Conservation (phyloP, 2,113 vertebrate species). For the Oreochromis spilurus region DNA sequence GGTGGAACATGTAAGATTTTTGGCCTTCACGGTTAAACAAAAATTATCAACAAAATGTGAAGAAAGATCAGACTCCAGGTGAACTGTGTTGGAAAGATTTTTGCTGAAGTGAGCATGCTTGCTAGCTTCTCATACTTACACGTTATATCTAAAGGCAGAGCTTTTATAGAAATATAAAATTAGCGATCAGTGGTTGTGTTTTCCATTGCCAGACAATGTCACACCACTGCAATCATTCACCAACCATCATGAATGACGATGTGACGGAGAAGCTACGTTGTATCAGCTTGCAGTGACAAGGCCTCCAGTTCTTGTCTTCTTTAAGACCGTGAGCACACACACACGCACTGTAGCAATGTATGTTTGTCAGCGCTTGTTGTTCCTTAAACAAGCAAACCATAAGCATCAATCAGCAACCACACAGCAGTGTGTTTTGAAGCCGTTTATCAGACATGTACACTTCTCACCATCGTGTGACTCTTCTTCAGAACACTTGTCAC, state of each 20-base stretch:
- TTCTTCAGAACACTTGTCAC: background rate
- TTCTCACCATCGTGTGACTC: background rate
- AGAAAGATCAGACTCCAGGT: background rate
- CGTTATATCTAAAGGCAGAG: background rate
- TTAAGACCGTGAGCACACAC: background rate
- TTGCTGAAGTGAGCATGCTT: background rate
- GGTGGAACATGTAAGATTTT: background rate
- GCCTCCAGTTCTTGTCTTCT: background rate
- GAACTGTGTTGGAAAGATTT: background rate
- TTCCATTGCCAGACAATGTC: background rate
- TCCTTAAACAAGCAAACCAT: background rate
- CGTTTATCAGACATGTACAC: no score
- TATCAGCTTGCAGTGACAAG: background rate
- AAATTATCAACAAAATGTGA: background rate
- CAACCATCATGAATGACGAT: background rate
- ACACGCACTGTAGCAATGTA: background rate
- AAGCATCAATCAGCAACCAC: background rate
- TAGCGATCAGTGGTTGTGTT: background rate
- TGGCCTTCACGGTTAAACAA: background rate
- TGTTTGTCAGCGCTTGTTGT: background rate
- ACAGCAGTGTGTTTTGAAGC: background rate
- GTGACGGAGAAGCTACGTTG: background rate
- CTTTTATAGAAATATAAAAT: background rate
- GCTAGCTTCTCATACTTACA: background rate
- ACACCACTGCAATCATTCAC: background rate